A percentile compares a stretch with the other conserved stretches of the same genome.
Evolutionary conservation across 1,140 invertebrate genomes (phyloP).

Genomic region (Eciton burchellii): DNA sequence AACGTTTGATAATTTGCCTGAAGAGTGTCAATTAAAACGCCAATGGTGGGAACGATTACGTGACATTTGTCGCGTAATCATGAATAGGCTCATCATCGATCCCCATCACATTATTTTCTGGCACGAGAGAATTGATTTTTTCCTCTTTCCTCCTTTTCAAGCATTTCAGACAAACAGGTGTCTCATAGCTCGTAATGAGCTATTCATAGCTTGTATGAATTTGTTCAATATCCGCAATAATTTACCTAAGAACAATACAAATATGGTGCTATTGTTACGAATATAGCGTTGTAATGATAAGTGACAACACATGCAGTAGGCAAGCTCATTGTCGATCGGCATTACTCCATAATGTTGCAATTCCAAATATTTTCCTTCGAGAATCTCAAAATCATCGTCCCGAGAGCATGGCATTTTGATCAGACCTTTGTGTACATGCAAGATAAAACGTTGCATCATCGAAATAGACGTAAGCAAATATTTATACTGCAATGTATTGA

Average conservation of each 20-base stretch:
- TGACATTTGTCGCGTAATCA: conserved; percentile 11
- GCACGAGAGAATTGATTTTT: not conserved
- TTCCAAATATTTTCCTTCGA: conserved; percentile 55
- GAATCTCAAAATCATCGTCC: conserved; percentile 41
- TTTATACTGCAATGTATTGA: conserved; percentile 64
- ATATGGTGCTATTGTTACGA: conserved; percentile 77
- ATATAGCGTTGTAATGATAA: conserved; percentile 66
- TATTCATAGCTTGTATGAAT: conserved; percentile 19
- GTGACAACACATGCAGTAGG: conserved; percentile 39
- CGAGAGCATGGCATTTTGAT: not conserved
- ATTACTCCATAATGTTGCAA: conserved; percentile 61
- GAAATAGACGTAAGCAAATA: conserved; percentile 75
- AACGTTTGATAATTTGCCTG: conserved; percentile 28
- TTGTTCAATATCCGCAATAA: conserved; percentile 27
- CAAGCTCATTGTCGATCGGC: conserved; percentile 60
- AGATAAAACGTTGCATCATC: conserved; percentile 66
- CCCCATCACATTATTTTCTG: conserved; percentile 9
- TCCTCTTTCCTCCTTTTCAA: not conserved
- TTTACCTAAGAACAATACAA: conserved; percentile 61
- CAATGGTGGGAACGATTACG: not conserved
- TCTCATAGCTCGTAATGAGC: not conserved
- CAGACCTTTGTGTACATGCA: conserved; percentile 30
- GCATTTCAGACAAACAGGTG: not conserved
- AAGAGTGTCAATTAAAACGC: conserved; percentile 8
- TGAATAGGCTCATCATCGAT: not conserved